Evolutionary conservation across 2,113 vertebrate genomes (phyloP).

Genomic region (cat (Felis catus)): DNA sequence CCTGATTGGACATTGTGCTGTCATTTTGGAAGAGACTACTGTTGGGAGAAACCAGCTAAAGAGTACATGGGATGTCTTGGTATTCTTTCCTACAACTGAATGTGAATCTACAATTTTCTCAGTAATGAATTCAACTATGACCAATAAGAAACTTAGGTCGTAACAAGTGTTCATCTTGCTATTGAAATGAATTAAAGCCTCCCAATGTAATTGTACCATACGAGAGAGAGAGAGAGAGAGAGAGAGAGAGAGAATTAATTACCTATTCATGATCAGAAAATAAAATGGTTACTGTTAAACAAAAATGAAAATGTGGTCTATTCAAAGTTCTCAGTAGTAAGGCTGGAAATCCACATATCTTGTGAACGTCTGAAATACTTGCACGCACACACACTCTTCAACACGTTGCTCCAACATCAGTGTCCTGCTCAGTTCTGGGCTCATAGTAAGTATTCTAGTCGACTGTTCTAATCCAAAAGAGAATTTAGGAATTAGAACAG

Average conservation of each 20-base stretch:
- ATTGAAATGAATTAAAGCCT: not conserved
- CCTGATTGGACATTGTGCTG: not conserved
- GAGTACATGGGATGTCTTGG: not conserved
- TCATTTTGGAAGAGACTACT: not conserved
- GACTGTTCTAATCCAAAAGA: not conserved
- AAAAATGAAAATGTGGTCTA: not conserved
- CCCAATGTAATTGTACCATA: not conserved
- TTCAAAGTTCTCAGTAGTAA: not conserved
- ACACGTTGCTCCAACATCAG: not conserved
- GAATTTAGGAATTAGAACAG: not conserved
- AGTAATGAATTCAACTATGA: not conserved
- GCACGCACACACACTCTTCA: not conserved
- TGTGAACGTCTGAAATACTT: not conserved
- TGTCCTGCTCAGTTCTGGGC: too few species aligned
- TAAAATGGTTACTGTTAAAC: not conserved
- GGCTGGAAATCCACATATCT: not conserved
- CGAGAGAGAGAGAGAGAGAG: not conserved
- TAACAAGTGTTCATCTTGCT: not conserved
- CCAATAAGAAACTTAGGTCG: not conserved
- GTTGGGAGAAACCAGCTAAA: not conserved
- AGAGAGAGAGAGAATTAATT: not conserved
- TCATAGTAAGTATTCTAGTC: not conserved
- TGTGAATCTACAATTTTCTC: not conserved
- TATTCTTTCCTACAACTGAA: not conserved
- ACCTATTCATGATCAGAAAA: not conserved